These are phyloP conservation scores for Odontamblyopus lacepedii DNA, from an alignment of 2,797 vertebrate species.

Conservation along the genomic window DNA sequence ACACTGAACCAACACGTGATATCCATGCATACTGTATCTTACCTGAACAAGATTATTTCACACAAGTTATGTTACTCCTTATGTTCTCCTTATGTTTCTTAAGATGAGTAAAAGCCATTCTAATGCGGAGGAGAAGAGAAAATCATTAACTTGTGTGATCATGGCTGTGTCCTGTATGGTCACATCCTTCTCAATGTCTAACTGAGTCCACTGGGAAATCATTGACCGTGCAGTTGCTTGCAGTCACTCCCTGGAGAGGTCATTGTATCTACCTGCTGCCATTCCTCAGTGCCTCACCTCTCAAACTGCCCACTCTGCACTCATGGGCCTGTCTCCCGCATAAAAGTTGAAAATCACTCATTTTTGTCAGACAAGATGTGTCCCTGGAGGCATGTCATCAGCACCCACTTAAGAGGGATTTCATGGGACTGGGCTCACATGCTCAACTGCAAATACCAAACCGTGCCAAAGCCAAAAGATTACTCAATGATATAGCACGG, in stretches of 20 bases:
- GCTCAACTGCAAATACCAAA: conserved; percentile 40
- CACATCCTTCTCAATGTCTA: conserved; percentile 58
- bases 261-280: conserved; percentile 70
- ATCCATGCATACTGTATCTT: not conserved
- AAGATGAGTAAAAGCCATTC: conserved; percentile 35
- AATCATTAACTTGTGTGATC: conserved; percentile 74
- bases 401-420: conserved; percentile 53
- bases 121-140: conserved; percentile 56
- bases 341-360: conserved; percentile 32
- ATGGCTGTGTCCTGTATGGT: conserved; percentile 46
- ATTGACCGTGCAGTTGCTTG: conserved; percentile 64
- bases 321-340: conserved; percentile 55
- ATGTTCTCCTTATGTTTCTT: conserved; percentile 28
- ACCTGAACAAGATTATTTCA: conserved; percentile 35
- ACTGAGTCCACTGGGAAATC: conserved; percentile 75
- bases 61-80: conserved; percentile 26
- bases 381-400: conserved; percentile 54
- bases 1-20: not conserved
- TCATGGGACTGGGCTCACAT: conserved; percentile 30
- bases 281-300: conserved; percentile 36
- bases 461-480: conserved; percentile 6
- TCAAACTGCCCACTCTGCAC: conserved; percentile 60
- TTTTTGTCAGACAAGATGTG: conserved; percentile 29
- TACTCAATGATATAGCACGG: not conserved
- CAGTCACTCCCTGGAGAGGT: conserved; percentile 59